Evolutionary conservation across 2,797 vertebrate species (phyloP).

Genomic region (Sebastes hopkinsi): DNA sequence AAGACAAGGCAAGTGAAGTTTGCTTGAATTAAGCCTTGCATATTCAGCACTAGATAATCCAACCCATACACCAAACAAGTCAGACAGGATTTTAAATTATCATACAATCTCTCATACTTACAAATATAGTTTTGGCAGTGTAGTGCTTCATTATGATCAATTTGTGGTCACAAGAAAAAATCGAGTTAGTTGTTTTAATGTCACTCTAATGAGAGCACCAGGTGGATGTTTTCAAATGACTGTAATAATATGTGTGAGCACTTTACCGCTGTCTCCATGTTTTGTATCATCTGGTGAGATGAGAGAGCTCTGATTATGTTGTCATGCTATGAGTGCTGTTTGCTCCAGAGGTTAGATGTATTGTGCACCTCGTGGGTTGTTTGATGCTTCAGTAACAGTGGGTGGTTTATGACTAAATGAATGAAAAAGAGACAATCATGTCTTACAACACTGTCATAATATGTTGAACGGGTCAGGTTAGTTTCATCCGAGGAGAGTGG

Average conservation of each 20-base stretch:
- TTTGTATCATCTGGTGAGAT: background rate
- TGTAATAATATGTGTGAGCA: background rate
- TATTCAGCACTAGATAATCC: background rate
- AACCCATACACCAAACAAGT: background rate
- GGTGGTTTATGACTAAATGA: background rate
- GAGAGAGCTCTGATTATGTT: constrained; percentile 19
- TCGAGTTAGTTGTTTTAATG: background rate
- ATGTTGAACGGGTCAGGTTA: background rate
- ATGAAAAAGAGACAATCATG: background rate
- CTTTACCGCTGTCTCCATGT: background rate
- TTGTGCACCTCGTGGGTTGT: background rate
- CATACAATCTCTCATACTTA: background rate
- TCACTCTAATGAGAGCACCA: background rate
- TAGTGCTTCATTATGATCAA: background rate
- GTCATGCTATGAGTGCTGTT: background rate
- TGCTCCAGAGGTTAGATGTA: background rate
- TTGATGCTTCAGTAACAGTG: background rate
- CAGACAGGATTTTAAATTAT: background rate
- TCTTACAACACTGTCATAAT: background rate
- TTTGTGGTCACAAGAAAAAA: background rate
- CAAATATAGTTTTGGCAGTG: background rate
- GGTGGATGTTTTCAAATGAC: constrained; percentile 1
- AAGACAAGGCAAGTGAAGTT: background rate
- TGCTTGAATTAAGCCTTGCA: background rate
- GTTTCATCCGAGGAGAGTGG: background rate